Evolutionary conservation across 2,113 vertebrate species (phyloP).

Genomic region (Nothobranchius furzeri): DNA sequence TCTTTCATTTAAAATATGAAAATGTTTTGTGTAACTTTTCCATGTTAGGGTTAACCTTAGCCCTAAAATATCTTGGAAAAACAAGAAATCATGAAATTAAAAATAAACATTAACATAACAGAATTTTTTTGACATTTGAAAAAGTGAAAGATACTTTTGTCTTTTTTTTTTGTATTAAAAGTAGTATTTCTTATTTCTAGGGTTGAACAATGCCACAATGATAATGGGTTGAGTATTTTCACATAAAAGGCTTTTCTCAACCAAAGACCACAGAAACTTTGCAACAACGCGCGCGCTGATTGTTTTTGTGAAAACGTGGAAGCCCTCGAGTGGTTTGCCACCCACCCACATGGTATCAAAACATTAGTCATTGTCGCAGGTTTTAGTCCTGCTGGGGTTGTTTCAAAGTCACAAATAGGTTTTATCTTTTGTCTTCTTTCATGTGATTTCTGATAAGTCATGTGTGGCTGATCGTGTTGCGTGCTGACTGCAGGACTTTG

Average conservation of each 20-base stretch:
- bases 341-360: constrained; percentile 45
- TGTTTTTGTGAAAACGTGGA: constrained; percentile 37
- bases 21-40: too few relatives aligned
- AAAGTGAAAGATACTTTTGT: too few relatives aligned
- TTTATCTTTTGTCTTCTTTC: constrained; percentile 13
- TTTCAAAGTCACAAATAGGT: constrained; percentile 16
- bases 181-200: too few relatives aligned
- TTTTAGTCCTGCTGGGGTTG: constrained; percentile 35
- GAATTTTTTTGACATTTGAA: too few relatives aligned
- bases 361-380: constrained; percentile 56
- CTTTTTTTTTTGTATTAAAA: too few relatives aligned
- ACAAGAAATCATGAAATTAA: too few relatives aligned
- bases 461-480: background rate
- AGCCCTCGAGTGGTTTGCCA: constrained; percentile 36
- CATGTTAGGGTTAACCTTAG: too few relatives aligned
- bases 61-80: too few relatives aligned
- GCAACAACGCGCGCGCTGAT: background rate
- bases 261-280: constrained; percentile 20
- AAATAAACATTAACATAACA: too few relatives aligned
- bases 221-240: background rate
- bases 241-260: background rate
- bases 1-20: too few relatives aligned
- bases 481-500: background rate
- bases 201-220: background rate
- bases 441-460: constrained; percentile 46